Evolutionary conservation across 2,113 vertebrate genomes (phyloP).

Genomic region (Pomatorhinus ruficollis): DNA sequence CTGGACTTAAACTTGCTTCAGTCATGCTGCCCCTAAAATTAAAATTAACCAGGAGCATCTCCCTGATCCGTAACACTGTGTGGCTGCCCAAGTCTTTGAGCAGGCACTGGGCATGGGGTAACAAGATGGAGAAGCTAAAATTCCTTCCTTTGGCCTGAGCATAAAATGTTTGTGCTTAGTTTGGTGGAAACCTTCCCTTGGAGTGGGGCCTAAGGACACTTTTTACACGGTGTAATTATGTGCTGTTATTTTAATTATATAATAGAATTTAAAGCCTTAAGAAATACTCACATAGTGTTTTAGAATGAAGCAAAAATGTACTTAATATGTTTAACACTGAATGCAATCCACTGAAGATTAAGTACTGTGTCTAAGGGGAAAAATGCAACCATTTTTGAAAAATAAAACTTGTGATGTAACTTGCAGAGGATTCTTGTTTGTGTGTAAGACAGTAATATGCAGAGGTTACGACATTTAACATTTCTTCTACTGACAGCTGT

Average conservation of each 20-base stretch:
- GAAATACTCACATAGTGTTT: background rate
- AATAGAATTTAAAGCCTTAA: background rate
- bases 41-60: background rate
- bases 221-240: background rate
- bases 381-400: background rate
- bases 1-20: background rate
- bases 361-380: background rate
- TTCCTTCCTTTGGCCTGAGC: background rate
- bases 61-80: accelerated
- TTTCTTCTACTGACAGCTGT: background rate
- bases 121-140: background rate
- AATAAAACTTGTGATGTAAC: background rate
- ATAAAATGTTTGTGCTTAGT: background rate
- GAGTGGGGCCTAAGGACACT: background rate
- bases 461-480: background rate
- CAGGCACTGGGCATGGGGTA: background rate
- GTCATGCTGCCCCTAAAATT: background rate
- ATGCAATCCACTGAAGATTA: background rate
- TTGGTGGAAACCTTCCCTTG: background rate
- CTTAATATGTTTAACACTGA: background rate
- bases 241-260: background rate
- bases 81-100: background rate
- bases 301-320: background rate
- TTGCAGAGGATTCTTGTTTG: background rate
- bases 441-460: background rate